Percentiles rank a stretch among this genome's conserved stretches.
phyloP scores from a whole-genome alignment of 2,888 invertebrate genomes.

The Euproctis similis region DNA sequence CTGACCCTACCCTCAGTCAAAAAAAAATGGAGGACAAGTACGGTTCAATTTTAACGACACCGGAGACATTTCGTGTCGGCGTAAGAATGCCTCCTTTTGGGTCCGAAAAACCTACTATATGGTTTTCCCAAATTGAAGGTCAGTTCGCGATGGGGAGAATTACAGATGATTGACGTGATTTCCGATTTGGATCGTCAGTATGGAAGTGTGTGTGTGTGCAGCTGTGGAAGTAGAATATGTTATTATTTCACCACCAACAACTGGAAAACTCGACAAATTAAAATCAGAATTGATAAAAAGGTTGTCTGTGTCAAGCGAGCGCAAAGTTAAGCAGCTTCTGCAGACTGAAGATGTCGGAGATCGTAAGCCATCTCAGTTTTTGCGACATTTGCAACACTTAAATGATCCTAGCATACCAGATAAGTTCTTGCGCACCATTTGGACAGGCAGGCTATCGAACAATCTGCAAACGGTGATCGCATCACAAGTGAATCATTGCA shows the following conservation, averaged over 20 bases:
- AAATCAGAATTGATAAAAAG: neutral
- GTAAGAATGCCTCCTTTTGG: too few relatives aligned
- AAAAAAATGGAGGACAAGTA: too few relatives aligned
- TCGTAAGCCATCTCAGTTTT: constrained; percentile 2
- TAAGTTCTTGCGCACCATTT: neutral
- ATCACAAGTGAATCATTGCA: too few relatives aligned
- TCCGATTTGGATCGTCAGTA: neutral
- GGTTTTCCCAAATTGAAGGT: too few relatives aligned
- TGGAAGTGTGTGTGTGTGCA: too few relatives aligned
- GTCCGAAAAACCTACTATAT: too few relatives aligned
- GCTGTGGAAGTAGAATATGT: constrained; percentile 1
- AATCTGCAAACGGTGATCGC: neutral
- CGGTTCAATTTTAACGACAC: too few relatives aligned
- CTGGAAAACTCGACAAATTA: neutral
- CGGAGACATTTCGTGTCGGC: too few relatives aligned
- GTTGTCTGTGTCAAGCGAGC: neutral
- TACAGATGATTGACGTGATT: too few relatives aligned
- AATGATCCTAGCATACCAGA: constrained; percentile 1
- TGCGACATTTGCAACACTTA: constrained; percentile 1
- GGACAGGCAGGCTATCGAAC: constrained; percentile 2
- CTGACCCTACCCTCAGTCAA: too few relatives aligned
- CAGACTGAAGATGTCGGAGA: neutral
- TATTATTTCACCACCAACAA: neutral
- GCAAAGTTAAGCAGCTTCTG: neutral
- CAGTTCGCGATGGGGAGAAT: too few relatives aligned